These are phyloP conservation scores for Hipposideros armiger DNA, from an alignment of 2,113 vertebrate species.

Conservation along the genomic window DNA sequence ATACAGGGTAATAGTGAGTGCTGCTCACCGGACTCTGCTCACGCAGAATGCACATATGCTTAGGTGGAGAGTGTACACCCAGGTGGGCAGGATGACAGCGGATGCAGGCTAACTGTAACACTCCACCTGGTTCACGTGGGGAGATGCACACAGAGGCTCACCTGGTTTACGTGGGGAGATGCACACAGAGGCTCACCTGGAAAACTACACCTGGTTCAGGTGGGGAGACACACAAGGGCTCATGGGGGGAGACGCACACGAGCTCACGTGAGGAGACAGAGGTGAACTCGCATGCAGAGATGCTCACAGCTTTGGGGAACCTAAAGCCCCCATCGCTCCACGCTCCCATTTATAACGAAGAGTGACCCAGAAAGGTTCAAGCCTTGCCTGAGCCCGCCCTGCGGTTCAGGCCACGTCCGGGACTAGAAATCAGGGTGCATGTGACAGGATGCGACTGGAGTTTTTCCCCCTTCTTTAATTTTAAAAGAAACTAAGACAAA, in stretches of 20 bases:
- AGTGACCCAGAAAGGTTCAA: background rate
- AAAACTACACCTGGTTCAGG: rapidly evolving
- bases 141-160: background rate
- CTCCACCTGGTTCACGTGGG: background rate
- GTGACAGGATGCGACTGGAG: rapidly evolving
- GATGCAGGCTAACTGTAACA: rapidly evolving
- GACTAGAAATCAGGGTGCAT: too few relatives aligned
- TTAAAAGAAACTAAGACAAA: background rate
- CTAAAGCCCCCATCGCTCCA: too few relatives aligned
- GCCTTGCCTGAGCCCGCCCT: too few relatives aligned
- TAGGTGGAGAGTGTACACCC: too few relatives aligned
- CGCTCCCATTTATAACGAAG: background rate
- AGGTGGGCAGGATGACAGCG: too few relatives aligned
- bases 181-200: background rate
- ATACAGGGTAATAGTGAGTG: rapidly evolving
- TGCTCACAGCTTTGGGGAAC: background rate
- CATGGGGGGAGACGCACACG: rapidly evolving
- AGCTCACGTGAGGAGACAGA: rapidly evolving
- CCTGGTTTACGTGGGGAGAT: background rate
- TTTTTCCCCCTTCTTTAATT: background rate
- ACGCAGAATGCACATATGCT: background rate
- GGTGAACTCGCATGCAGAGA: rapidly evolving
- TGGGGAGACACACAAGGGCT: background rate
- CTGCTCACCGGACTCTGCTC: rapidly evolving
- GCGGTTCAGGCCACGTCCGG: too few relatives aligned